Evolutionary conservation across 1,140 invertebrate genomes (phyloP), one percentile per base, ranked within the genome.

Genomic region (Trichoplusia ni): DNA sequence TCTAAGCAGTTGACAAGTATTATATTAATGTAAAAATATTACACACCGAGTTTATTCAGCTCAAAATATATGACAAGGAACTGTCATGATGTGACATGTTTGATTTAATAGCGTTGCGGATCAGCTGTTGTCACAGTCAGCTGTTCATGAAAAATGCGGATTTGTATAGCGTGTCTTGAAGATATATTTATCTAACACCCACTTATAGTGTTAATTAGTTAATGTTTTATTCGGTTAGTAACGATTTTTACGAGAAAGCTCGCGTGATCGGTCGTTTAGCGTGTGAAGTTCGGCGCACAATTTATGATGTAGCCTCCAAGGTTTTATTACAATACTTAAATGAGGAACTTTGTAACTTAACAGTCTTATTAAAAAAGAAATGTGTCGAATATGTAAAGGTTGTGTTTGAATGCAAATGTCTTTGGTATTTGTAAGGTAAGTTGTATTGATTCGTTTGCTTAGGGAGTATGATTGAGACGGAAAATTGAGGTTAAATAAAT

Each of bases 401-500:
- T 40, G 16, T 25, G 18, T 14, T 56, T 56, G 35, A 40, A 56
- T 56, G 51, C 29, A 58, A 44, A 21, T 42, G 37, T 58, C 5
- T n/a, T n/a, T 21, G 11, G 19, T 31, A 58, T 42, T 11, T 16
- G 13, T 19, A 31, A 42, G 25, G 14, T 9, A 16, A 11, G 2
- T 21, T 1, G 25, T 58, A 58, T 58, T 44, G 54, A 58, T 58
- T 58, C 37, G 38, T 44, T 42, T 18, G 9, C 37, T 9, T 44
- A 44, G 23, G 27, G n/a, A 44, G 51, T 54, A 58, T 44, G 25
- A 44, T 21, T 44, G 54, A 44, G 37, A 6, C 46, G 25, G 23
- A 9, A 44, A 42, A 42, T 58, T 38, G 23, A 58, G 25, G 38
- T 31, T 58, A 25, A 44, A 58, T 42, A 58, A 58, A 58, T 58